phyloP scores from a whole-genome alignment of 1,140 invertebrate genomes.

The Drosophila rhopaloa region DNA sequence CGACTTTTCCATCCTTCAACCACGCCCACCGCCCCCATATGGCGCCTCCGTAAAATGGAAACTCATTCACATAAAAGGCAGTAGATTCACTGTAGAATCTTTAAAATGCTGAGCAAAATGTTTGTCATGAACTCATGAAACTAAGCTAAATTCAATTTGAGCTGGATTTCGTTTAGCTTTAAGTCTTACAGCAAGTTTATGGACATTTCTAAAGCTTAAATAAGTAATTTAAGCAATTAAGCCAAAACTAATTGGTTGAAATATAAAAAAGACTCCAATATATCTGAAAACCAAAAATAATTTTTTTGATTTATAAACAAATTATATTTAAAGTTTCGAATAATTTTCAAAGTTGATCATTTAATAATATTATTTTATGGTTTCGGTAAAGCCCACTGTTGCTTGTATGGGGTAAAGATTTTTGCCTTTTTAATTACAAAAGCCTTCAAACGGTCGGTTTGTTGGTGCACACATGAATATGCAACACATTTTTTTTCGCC shows the following conservation, averaged over 20 bases:
- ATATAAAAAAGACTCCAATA: too few species aligned
- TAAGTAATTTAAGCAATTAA: too few species aligned
- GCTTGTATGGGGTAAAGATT: constrained; percentile 9
- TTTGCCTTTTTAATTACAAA: constrained; percentile 65
- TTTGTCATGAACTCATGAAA: not conserved
- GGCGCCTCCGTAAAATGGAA: constrained; percentile 31
- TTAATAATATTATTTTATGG: too few species aligned
- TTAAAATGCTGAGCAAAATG: not conserved
- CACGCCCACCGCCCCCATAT: constrained; percentile 32
- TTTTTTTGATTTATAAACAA: too few species aligned
- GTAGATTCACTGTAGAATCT: constrained; percentile 3
- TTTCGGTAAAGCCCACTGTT: too few species aligned
- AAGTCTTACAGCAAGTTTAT: too few species aligned
- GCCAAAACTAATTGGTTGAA: too few species aligned
- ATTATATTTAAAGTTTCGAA: not conserved
- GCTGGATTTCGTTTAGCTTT: too few species aligned
- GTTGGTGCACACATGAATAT: constrained; percentile 52
- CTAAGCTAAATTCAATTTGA: not conserved
- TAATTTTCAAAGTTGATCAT: too few species aligned
- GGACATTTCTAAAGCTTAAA: too few species aligned
- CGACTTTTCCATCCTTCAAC: constrained; percentile 32
- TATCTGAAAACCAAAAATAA: too few species aligned
- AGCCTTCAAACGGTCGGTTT: constrained; percentile 41
- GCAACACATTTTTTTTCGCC: constrained; percentile 44
- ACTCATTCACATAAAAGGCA: constrained; percentile 30